Evolutionary conservation across 2,113 vertebrate genomes (phyloP), one percentile per base, ranked within the genome.

Genomic region (Centropus unirufus): DNA sequence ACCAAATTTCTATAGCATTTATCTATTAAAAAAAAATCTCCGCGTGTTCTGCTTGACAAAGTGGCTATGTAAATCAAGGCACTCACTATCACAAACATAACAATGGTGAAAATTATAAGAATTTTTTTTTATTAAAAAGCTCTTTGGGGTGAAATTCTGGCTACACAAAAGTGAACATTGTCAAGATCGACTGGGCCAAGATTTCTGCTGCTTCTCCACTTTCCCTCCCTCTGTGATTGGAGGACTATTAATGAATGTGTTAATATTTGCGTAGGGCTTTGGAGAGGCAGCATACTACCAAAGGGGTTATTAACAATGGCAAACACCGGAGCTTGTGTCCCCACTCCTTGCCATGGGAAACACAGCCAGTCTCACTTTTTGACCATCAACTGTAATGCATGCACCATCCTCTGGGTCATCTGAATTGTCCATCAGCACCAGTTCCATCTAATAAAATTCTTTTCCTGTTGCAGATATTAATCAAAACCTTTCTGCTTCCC

Each of bases 31-130:
- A 16, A 12, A 49, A 18, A 2, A 12, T 8, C 5, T 23, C 7
- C 44, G 42, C 5, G 19, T 21, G 3, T 40, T 86, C 30, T 81
- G 7, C 15, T 73, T 90, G n/a, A 42, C 39, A 51, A 69, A 79
- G 51, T 39, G 11, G 0, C 23, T 21, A 2, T 12, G 22, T 62
- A 73, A 73, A 83, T 9, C 14, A 20, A 32, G 20, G 27, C 11
- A 44, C 13, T 77, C 44, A 5, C 32, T 88, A 17, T 63, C 0
- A 0, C 6, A 55, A 40, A 4, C 5, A 9, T 14, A 83, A 36
- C 17, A 62, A 14, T 0, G 0, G 16, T 40, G 5, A 42, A 86
- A 92, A 63, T 7, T 13, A 12, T 58, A 74, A 32, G 51, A 87
- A 90, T 14, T 3, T 78, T 73, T 86, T 64, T 23, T 59, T 73